Evolutionary conservation across 2,888 invertebrate genomes (phyloP).

Genomic region (Sarcophaga variegata): DNA sequence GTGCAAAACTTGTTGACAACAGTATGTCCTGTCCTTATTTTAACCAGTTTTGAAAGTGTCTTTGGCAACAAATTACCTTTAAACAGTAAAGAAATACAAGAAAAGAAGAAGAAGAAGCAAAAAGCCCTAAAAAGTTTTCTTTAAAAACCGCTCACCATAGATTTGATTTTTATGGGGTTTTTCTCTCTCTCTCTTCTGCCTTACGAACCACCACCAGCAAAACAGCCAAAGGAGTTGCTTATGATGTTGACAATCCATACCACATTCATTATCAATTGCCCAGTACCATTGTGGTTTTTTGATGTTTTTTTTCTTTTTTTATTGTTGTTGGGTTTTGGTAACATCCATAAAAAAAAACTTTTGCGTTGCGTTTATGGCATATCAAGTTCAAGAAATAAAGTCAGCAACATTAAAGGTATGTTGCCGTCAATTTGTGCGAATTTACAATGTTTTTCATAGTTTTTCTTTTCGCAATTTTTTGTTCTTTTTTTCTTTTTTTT

Average conservation of each 20-base stretch:
- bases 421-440: slow-evolving; percentile 69
- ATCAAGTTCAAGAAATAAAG: slow-evolving; percentile 66
- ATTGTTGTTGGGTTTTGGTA: slow-evolving; percentile 41
- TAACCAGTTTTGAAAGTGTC: slow-evolving; percentile 63
- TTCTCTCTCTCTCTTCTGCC: slow-evolving; percentile 5
- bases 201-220: background rate
- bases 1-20: slow-evolving; percentile 32
- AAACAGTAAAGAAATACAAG: background rate
- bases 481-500: background rate
- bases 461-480: background rate
- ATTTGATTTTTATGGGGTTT: slow-evolving; percentile 4
- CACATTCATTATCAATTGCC: slow-evolving; percentile 66
- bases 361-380: slow-evolving; percentile 67
- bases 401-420: slow-evolving; percentile 65
- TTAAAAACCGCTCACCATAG: slow-evolving; percentile 36
- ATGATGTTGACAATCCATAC: slow-evolving; percentile 62
- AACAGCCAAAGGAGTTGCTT: slow-evolving; percentile 39
- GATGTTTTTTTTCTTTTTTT: background rate
- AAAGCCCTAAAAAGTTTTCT: slow-evolving; percentile 44
- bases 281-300: slow-evolving; percentile 32
- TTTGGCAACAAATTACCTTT: slow-evolving; percentile 67
- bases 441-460: slow-evolving; percentile 64
- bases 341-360: slow-evolving; percentile 57
- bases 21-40: slow-evolving; percentile 27
- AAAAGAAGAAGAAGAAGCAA: slow-evolving; percentile 23